Conservation (phyloP, 2,888 invertebrate genomes). For the Darwinula stevensoni region DNA sequence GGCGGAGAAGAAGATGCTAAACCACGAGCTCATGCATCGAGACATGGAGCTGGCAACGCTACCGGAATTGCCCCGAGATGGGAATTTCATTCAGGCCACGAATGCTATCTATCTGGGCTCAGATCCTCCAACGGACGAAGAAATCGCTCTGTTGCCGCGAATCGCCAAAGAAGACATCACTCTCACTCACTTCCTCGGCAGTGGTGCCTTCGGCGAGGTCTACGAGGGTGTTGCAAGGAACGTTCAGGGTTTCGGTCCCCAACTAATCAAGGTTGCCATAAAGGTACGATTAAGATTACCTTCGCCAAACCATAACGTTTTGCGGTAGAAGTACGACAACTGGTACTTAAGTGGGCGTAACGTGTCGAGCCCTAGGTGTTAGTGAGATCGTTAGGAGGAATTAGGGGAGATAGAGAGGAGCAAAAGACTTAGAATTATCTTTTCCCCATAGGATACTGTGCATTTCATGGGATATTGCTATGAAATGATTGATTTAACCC, state of each 20-base stretch:
- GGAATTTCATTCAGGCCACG: conserved; percentile 43
- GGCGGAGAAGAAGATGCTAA: conserved; percentile 38
- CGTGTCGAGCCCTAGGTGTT: too few species aligned
- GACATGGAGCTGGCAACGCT: conserved; percentile 63
- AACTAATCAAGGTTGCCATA: conserved; percentile 50
- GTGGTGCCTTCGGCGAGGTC: conserved; percentile 91
- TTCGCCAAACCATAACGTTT: neutral
- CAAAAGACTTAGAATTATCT: too few species aligned
- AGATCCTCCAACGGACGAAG: conserved; percentile 32
- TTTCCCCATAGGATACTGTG: too few species aligned
- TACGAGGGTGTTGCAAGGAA: conserved; percentile 62
- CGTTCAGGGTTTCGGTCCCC: conserved; percentile 22
- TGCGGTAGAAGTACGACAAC: neutral
- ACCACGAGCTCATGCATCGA: conserved; percentile 17
- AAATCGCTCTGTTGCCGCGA: conserved; percentile 49
- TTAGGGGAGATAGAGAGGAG: too few species aligned
- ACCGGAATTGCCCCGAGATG: conserved; percentile 39
- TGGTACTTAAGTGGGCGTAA: too few species aligned
- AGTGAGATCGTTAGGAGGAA: too few species aligned
- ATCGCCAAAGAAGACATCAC: conserved; percentile 60
- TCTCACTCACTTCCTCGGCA: conserved; percentile 60
- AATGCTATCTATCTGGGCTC: conserved; percentile 37
- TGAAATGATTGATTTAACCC: too few species aligned
- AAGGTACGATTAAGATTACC: conserved; percentile 26
- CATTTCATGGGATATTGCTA: too few species aligned